Base-by-base conservation (phyloP, 2,113 vertebrate species). In the Macrotus californicus region DNA sequence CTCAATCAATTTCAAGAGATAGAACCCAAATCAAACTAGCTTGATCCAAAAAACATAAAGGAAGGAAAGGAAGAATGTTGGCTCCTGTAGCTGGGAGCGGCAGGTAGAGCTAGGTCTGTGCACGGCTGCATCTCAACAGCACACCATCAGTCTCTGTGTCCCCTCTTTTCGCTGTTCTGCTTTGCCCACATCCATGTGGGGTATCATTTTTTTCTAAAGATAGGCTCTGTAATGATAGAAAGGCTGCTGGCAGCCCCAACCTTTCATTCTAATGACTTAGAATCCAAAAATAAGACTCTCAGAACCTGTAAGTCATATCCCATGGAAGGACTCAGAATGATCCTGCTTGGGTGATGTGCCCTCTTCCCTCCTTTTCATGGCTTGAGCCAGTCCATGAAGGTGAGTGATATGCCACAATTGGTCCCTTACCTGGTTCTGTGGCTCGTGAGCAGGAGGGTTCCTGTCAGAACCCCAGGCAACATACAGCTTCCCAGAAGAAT, bases 251-350 rank as follows among this genome's bases (percentile, higher is more conserved):
- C 6, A 43, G 46, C 43, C 89, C 43, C 64, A 70, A 61, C 54
- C 61, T 93, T 77, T 67, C 29, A 61, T 36, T 80, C 46, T 85
- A 75, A 52, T 86, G 89, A 86, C 89, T 96, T 93, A 93, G 89
- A 70, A 43, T 26, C 69, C 50, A 14, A 34, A 94, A 89, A 56
- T 70, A 43, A 75, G 75, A 24, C 43, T 80, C 77, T 70, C 9
- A 6, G 34, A 83, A 43, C 73, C 61, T 69, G 13, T 77, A n/a
- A 59, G 59, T 84, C 11, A 24, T 8, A 81, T 41, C 7, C 39
- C 7, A 3, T 31, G 36, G 66, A 93, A 76, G 24, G 70, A 81
- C 70, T 84, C 75, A 31, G n/a, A 82, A 66, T 48, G n/a, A 79
- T 48, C 54, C 79, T 93, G 6, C 48, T 10, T 48, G 46, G 41